These are phyloP conservation scores for Nycticebus coucang DNA, from an alignment of 2,113 vertebrate genomes.

Conservation along the genomic window DNA sequence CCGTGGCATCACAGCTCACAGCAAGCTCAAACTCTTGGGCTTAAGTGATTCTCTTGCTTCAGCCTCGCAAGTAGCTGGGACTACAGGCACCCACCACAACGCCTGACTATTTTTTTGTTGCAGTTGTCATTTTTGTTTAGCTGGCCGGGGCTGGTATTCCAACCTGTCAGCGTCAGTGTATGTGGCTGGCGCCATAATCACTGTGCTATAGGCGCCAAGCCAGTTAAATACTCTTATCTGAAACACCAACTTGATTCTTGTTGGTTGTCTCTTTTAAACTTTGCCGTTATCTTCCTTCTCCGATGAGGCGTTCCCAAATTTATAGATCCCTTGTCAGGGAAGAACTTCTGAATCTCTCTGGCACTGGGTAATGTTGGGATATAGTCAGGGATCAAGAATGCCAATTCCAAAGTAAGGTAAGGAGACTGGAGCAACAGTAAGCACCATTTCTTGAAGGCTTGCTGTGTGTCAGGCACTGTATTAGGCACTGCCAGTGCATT, in stretches of 20 bases:
- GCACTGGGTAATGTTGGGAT: background rate
- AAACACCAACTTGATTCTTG: constrained; percentile 21
- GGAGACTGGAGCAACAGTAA: background rate
- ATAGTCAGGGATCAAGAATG: constrained; percentile 24
- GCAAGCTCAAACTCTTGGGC: too few relatives aligned
- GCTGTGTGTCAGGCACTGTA: background rate
- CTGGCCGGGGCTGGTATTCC: too few relatives aligned
- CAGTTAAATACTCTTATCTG: background rate
- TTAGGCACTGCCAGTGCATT: background rate
- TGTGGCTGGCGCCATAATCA: too few relatives aligned
- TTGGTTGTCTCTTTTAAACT: constrained; percentile 37
- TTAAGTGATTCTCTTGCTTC: too few relatives aligned
- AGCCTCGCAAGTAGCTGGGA: too few relatives aligned
- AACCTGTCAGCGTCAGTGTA: too few relatives aligned
- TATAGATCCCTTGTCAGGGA: constrained; percentile 5
- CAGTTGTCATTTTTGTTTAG: too few relatives aligned
- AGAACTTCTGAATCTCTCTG: background rate
- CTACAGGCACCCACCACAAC: too few relatives aligned
- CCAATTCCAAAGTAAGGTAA: background rate
- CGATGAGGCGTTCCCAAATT: background rate
- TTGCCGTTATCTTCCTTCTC: constrained; percentile 21
- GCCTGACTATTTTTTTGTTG: too few relatives aligned
- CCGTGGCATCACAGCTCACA: too few relatives aligned
- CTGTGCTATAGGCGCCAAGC: too few relatives aligned
- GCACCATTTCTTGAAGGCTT: background rate